These are phyloP conservation scores for Venusia cambrica DNA, from an alignment of 2,888 invertebrate genomes.

Conservation along the genomic window DNA sequence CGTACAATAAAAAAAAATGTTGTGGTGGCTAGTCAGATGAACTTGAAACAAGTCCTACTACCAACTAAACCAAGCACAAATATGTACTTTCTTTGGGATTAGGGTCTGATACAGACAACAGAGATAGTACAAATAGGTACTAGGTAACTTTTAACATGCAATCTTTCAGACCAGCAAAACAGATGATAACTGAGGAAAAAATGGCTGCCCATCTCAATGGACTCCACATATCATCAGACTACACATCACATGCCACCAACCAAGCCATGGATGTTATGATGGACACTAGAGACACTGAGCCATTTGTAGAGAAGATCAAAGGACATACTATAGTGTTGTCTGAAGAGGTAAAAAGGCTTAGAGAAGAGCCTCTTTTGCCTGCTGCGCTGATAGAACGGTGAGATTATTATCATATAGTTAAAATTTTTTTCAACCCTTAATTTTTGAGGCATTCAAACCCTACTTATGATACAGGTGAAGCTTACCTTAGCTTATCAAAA, in stretches of 20 bases:
- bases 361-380: conserved; percentile 85
- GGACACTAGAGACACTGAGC: conserved; percentile 33
- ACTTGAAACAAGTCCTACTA: too few relatives aligned
- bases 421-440: conserved; percentile 2
- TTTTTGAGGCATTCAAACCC: too few relatives aligned
- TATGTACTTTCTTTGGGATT: too few relatives aligned
- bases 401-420: conserved; percentile 1
- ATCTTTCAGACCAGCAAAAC: conserved; percentile 82
- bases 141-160: neutral
- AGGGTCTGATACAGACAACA: too few relatives aligned
- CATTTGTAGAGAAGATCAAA: conserved; percentile 51
- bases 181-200: conserved; percentile 90
- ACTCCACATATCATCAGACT: conserved; percentile 85
- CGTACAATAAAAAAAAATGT: too few relatives aligned
- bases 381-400: conserved; percentile 82
- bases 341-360: conserved; percentile 85
- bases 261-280: conserved; percentile 50
- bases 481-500: too few relatives aligned
- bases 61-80: too few relatives aligned
- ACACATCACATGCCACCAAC: conserved; percentile 51
- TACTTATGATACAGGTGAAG: too few relatives aligned
- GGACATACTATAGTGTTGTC: conserved; percentile 83
- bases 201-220: conserved; percentile 90
- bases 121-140: too few relatives aligned
- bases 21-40: too few relatives aligned